Base-by-base conservation (phyloP, 1,140 invertebrate species). In the Belonocnema kinseyi region DNA sequence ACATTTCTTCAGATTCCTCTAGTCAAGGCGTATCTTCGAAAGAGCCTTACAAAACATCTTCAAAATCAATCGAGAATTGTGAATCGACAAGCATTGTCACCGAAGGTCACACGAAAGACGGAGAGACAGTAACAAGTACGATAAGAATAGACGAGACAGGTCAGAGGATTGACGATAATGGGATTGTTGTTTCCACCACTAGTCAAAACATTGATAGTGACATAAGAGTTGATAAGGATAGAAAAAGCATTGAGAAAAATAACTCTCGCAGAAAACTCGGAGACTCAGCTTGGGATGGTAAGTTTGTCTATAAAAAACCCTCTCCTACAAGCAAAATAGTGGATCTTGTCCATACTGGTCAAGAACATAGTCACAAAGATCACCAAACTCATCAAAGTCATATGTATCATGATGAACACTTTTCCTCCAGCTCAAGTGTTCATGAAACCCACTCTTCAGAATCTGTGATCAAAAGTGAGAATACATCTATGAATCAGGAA, bases 231-330 rank as follows among this genome's bases (percentile, higher is more conserved):
- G 56, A 11, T 12, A 71, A 79, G 73, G 73, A 53, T 77, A 79
- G 81, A 19, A 58, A 66, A 13, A 66, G 61, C 50, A 17, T 46
- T 26, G 54, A 26, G 4, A 50, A 51, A 13, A 75, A 66, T 53
- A 58, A 19, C 50, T 13, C 61, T 66, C 19, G 51, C 66, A 26
- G 72, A 58, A 21, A 77, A 76, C 75, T 77, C 5, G 77, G 73
- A 70, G 73, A 82, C 19, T 82, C 81, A 46, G 61, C 51, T 56
- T 82, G 76, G 77, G 61, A 82, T 50, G 76, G 79, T 56, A 76
- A 81, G 51, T 77, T 79, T 70, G 83, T 92, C 8, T 76, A 83
- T 13, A 92, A 93, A 83, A 90, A 91, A 77, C 78, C 89, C 0
- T 16, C 40, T n/a, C 74, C 58, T 8, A 73, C 77, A n/a, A 53